phyloP scores from a whole-genome alignment of 2,113 vertebrate genomes.

The Rhinoptilus africanus region DNA sequence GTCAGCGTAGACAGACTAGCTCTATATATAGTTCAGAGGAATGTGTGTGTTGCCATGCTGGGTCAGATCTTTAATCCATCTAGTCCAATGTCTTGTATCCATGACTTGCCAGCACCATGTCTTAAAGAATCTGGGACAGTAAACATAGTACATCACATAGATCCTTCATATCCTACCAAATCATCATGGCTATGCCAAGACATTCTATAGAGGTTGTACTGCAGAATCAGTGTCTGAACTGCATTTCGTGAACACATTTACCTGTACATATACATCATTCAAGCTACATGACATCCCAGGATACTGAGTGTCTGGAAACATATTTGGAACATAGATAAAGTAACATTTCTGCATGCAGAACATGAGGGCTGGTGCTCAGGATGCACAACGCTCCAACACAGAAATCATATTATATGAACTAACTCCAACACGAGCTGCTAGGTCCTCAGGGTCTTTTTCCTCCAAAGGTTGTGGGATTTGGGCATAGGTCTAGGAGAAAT shows the following conservation, averaged over 20 bases:
- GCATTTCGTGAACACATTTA: background rate
- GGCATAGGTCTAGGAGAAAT: rapidly evolving
- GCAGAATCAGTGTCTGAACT: background rate
- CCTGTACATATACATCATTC: no score
- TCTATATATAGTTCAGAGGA: background rate
- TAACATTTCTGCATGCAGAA: background rate
- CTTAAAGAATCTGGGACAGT: background rate
- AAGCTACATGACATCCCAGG: background rate
- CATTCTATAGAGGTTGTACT: background rate
- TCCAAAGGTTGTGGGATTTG: background rate
- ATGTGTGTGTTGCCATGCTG: rapidly evolving
- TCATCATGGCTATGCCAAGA: background rate
- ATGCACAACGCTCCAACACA: rapidly evolving
- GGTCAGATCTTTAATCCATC: background rate
- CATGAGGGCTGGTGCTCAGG: background rate
- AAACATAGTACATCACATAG: background rate
- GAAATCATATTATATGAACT: background rate
- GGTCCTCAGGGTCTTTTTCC: background rate
- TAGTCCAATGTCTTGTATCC: background rate
- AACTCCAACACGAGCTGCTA: rapidly evolving
- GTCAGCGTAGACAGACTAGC: background rate
- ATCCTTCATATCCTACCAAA: background rate
- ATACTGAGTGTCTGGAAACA: background rate
- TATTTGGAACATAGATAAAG: background rate
- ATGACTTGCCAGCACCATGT: rapidly evolving